Evolutionary conservation across 30 jellyfish, hydroid and myxozoan species (phyloP), one percentile per base, ranked within the genome.

Genomic region (Aurelia aurita complex sp. Pacific): DNA sequence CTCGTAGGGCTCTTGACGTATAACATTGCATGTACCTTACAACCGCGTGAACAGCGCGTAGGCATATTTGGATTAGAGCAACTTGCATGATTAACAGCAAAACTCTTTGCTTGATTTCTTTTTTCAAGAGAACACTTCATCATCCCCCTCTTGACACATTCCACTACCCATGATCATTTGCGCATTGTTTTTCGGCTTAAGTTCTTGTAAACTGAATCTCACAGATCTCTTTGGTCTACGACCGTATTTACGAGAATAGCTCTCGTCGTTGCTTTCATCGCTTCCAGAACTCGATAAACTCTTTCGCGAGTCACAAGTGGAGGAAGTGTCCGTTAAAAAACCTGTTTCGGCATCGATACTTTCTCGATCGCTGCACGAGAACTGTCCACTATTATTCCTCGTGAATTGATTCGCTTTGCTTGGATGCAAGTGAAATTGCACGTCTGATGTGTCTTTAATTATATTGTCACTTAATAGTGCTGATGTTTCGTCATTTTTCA

Each of bases 201-300:
- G 67, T 34, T 83, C 92, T 34, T 72, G 82, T 1, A 83, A 33
- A 15, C 78, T 38, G 78, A 83, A 83, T 35, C 86, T 36, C 46
- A 83, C 92, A 12, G 83, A 62, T 63, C 92, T 70, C 60, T 83
- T 83, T 23, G 90, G 83, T 60, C 77, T 55, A 61, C 36, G 38
- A 3, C 70, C 70, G 15, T 17, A 61, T 55, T 81, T 83, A 18
- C 62, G 51, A n/a, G 80, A 67, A 51, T 83, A 70, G 66, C 40
- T 16, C 68, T 86, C 96, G 43, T 86, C 90, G 74, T 23, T 76
- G 69, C 96, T 76, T 55, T 86, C 96, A 9, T 86, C 96, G 62
- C 96, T 77, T 9, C 82, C 90, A 13, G 81, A 72, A 40, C 92
- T 83, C 29, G 85, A 68, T 16, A 86, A 57, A 61, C 96, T 86